Evolutionary conservation across 2,797 vertebrate species (phyloP).

Genomic region (Poecile montanus): DNA sequence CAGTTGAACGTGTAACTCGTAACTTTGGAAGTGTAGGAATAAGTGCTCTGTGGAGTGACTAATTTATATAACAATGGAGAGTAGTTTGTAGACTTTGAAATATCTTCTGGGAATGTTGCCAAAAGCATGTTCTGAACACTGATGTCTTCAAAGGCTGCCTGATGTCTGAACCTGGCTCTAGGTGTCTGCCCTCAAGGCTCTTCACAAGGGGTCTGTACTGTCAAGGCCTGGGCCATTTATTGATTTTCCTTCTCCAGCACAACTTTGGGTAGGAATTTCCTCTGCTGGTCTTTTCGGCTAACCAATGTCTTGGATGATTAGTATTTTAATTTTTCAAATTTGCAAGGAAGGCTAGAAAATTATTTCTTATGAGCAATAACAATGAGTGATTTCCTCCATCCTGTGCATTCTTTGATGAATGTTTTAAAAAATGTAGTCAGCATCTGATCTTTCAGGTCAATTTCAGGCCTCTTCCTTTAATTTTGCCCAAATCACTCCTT

Average conservation of each 20-base stretch:
- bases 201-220: neutral
- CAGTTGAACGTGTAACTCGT: neutral
- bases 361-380: neutral
- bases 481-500: conserved; percentile 20
- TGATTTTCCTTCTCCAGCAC: neutral
- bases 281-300: neutral
- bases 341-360: neutral
- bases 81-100: neutral
- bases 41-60: neutral
- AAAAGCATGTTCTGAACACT: neutral
- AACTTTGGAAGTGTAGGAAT: neutral
- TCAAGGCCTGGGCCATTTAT: neutral
- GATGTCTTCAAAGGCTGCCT: neutral
- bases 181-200: neutral
- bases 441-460: neutral
- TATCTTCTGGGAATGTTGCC: neutral
- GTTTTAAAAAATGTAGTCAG: neutral
- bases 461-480: conserved; percentile 29
- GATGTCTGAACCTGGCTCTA: neutral
- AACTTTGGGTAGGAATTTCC: neutral
- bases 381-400: neutral
- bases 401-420: conserved; percentile 19
- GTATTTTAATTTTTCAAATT: neutral
- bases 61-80: neutral
- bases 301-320: neutral